Conservation (phyloP, 2,888 invertebrate species). For the Drosophila algonquin region DNA sequence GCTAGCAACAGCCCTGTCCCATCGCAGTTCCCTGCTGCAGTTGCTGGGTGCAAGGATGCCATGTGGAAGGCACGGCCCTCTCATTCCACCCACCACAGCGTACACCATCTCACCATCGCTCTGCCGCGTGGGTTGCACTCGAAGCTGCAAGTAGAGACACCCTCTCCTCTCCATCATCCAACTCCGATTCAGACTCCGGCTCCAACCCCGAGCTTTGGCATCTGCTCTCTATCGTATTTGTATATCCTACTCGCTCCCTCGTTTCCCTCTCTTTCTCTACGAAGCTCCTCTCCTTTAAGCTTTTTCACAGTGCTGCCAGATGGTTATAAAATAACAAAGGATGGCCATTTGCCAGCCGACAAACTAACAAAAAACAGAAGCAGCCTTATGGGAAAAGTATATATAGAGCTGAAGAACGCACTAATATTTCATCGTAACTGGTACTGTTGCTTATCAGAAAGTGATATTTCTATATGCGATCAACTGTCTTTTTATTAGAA, state of each 20-base stretch:
- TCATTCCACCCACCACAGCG: not conserved
- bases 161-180: conserved; percentile 6
- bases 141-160: conserved; percentile 46
- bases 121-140: conserved; percentile 55
- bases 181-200: conserved; percentile 30
- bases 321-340: conserved; percentile 13
- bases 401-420: not conserved
- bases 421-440: not conserved
- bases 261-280: conserved; percentile 1
- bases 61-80: conserved; percentile 22
- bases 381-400: no score
- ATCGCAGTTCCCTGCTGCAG: conserved; percentile 60
- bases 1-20: conserved; percentile 54
- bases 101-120: conserved; percentile 1
- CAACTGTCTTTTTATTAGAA: not conserved
- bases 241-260: conserved; percentile 16
- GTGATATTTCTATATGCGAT: no score
- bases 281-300: conserved; percentile 2
- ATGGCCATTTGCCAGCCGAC: not conserved
- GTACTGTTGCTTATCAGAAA: no score
- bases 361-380: no score
- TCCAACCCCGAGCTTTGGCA: conserved; percentile 13
- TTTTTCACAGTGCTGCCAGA: not conserved
- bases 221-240: conserved; percentile 42
- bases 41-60: conserved; percentile 55